Evolutionary conservation across 2,888 invertebrate genomes (phyloP).

Genomic region (Branchinecta sandiegonensis): DNA sequence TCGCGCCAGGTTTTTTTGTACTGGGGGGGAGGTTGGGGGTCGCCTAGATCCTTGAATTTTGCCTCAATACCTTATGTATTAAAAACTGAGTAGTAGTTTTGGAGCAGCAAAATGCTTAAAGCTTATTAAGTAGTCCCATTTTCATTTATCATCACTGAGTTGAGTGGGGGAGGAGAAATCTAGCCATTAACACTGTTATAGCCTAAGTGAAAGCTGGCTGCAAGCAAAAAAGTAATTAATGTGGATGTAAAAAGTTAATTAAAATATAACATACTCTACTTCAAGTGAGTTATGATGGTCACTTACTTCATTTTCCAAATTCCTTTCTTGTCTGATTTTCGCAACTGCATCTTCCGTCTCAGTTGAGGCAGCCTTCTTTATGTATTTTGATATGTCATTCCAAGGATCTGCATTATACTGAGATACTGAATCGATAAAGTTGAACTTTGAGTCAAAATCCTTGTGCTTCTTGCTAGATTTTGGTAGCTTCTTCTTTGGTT

Average conservation of each 20-base stretch:
- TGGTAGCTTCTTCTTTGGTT: slow-evolving; percentile 52
- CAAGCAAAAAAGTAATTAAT: not conserved
- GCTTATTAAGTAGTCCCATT: too few relatives aligned
- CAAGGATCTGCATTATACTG: slow-evolving; percentile 69
- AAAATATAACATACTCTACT: not conserved
- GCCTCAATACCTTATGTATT: too few relatives aligned
- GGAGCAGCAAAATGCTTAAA: too few relatives aligned
- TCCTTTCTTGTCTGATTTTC: slow-evolving; percentile 41
- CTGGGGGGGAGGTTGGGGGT: too few relatives aligned
- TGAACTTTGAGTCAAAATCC: slow-evolving; percentile 64
- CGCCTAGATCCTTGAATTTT: too few relatives aligned
- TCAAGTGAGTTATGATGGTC: not conserved
- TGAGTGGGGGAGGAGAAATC: too few relatives aligned
- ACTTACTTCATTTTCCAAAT: slow-evolving; percentile 25
- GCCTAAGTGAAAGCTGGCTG: too few relatives aligned
- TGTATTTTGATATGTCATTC: slow-evolving; percentile 62
- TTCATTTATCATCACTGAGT: too few relatives aligned
- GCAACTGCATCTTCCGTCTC: slow-evolving; percentile 74
- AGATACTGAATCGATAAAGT: slow-evolving; percentile 58
- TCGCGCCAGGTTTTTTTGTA: too few relatives aligned
- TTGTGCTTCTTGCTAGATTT: slow-evolving; percentile 49
- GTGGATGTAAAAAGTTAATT: not conserved
- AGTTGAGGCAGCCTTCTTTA: slow-evolving; percentile 59
- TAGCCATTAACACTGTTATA: too few relatives aligned
- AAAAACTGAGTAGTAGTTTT: too few relatives aligned